phyloP scores from a whole-genome alignment of 2,797 vertebrate species.

The Tadarida brasiliensis region DNA sequence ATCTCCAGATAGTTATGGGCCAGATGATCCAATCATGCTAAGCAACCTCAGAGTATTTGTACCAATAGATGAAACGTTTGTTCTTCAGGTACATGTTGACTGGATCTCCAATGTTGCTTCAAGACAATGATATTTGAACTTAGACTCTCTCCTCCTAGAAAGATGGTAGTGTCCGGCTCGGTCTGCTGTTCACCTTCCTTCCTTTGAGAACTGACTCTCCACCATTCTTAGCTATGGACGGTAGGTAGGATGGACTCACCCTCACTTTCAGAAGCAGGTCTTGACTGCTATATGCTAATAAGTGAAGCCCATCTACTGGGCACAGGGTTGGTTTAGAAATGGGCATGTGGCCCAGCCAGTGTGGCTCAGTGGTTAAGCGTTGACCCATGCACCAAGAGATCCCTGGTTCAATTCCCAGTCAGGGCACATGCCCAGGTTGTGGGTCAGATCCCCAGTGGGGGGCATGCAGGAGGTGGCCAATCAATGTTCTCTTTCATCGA shows the following conservation, averaged over 20 bases:
- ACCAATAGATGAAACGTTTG: neutral
- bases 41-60: neutral
- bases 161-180: neutral
- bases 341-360: neutral
- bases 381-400: too few relatives aligned
- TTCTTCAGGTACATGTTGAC: conserved; percentile 11
- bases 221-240: neutral
- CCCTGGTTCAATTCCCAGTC: too few relatives aligned
- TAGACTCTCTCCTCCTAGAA: neutral
- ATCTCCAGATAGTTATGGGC: neutral
- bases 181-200: neutral
- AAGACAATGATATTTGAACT: neutral
- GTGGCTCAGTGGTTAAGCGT: too few relatives aligned
- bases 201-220: neutral
- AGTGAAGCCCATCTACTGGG: neutral
- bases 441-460: too few relatives aligned
- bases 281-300: neutral
- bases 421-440: too few relatives aligned
- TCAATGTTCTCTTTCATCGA: too few relatives aligned
- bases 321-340: neutral
- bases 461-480: too few relatives aligned
- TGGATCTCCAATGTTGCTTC: neutral
- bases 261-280: neutral
- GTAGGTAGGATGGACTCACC: neutral
- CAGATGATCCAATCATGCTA: neutral